phyloP scores from a whole-genome alignment of 2,113 vertebrate genomes.

The Leptobrachium leishanense region DNA sequence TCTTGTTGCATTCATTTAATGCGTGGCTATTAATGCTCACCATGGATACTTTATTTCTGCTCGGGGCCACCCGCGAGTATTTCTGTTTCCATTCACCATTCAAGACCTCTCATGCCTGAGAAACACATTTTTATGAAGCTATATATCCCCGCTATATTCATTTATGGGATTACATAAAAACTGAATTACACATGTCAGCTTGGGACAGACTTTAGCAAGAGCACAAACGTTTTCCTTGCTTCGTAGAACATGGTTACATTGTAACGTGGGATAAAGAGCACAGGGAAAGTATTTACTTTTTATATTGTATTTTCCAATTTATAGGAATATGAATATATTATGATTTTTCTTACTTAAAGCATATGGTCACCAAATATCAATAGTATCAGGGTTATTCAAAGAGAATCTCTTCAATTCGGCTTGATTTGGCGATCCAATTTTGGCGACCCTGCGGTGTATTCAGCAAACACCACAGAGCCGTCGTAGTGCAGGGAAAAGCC shows the following conservation, averaged over 20 bases:
- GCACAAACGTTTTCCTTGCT: neutral
- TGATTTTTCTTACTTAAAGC: too few relatives aligned
- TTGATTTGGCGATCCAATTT: too few relatives aligned
- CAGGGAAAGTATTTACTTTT: too few relatives aligned
- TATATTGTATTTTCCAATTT: too few relatives aligned
- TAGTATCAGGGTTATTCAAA: too few relatives aligned
- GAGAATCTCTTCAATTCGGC: too few relatives aligned
- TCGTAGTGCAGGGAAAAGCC: too few relatives aligned
- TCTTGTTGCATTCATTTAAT: slow-evolving; percentile 16
- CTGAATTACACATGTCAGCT: slow-evolving; percentile 17
- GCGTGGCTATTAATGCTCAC: slow-evolving; percentile 12
- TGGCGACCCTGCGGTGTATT: too few relatives aligned
- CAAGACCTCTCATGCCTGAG: slow-evolving; percentile 34
- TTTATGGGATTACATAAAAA: slow-evolving; percentile 38
- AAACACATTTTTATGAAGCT: slow-evolving; percentile 18
- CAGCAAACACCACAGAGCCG: too few relatives aligned
- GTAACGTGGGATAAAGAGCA: neutral
- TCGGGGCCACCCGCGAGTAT: slow-evolving; percentile 23
- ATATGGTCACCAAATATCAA: too few relatives aligned
- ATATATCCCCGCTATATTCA: slow-evolving; percentile 31
- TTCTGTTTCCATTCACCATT: neutral
- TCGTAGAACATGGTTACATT: neutral
- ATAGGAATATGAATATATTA: too few relatives aligned
- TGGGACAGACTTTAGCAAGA: slow-evolving; percentile 10
- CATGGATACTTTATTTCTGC: slow-evolving; percentile 11